phyloP scores from a whole-genome alignment of 1,140 invertebrate genomes.

The Euura lappo region DNA sequence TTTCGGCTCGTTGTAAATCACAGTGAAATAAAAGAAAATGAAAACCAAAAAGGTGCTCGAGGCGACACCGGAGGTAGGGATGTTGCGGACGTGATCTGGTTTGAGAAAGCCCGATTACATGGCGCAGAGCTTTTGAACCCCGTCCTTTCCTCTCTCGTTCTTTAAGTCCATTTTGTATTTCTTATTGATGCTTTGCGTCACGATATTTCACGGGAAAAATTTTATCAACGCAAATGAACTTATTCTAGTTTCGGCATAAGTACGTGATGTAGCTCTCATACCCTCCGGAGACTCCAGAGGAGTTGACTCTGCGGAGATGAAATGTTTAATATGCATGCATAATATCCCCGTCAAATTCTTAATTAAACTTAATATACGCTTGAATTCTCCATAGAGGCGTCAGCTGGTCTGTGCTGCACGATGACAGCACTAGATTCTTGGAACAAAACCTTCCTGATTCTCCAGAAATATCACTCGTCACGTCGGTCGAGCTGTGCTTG shows the following conservation, averaged over 20 bases:
- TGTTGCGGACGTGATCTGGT: not conserved
- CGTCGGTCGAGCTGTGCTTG: too few relatives aligned
- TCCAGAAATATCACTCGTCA: not conserved
- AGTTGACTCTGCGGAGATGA: not conserved
- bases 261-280: not conserved
- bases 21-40: constrained; percentile 2
- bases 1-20: not conserved
- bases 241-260: not conserved
- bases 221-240: not conserved
- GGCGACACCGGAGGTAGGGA: not conserved
- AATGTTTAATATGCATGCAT: constrained; percentile 27
- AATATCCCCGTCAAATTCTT: constrained; percentile 39
- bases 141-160: not conserved
- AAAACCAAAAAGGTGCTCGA: not conserved
- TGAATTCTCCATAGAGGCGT: constrained; percentile 31
- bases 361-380: constrained; percentile 46
- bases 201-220: not conserved
- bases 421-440: not conserved
- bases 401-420: constrained; percentile 30
- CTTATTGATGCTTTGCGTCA: not conserved
- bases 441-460: not conserved
- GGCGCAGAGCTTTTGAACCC: not conserved
- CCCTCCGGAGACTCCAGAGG: not conserved
- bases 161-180: not conserved
- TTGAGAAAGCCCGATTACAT: not conserved